Evolutionary conservation across 2,888 invertebrate genomes (phyloP).

Genomic region (Coelinius sp.): DNA sequence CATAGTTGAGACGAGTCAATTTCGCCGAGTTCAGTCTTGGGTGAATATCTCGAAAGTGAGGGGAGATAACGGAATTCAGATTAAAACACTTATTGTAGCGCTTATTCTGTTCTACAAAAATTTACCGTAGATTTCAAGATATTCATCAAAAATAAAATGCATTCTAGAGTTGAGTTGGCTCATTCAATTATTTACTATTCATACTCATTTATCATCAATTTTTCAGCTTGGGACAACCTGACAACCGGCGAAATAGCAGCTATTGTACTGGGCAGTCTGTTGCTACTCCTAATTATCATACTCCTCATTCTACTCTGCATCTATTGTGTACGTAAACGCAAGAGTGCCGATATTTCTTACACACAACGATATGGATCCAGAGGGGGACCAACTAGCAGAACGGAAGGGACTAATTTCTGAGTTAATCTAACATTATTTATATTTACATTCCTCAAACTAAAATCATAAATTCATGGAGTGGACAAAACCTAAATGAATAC

Average conservation of each 20-base stretch:
- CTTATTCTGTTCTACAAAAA: no score
- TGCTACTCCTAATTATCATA: slow-evolving; percentile 76
- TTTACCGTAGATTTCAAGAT: no score
- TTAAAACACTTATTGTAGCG: no score
- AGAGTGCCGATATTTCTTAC: slow-evolving; percentile 76
- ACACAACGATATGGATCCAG: slow-evolving; percentile 66
- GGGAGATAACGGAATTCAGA: no score
- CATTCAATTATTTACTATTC: no score
- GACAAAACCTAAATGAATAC: neutral
- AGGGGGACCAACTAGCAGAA: slow-evolving; percentile 55
- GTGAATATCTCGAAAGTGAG: no score
- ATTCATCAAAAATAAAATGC: no score
- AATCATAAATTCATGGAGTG: neutral
- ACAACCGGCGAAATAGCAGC: slow-evolving; percentile 77
- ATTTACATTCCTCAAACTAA: neutral
- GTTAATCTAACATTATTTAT: neutral
- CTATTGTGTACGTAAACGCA: slow-evolving; percentile 75
- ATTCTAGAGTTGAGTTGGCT: no score
- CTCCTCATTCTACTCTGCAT: slow-evolving; percentile 74
- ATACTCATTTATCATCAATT: neutral
- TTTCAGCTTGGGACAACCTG: slow-evolving; percentile 72
- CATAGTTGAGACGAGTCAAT: no score
- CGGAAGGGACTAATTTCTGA: slow-evolving; percentile 53
- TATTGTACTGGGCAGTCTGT: slow-evolving; percentile 78
- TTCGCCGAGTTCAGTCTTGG: no score